A percentile compares a stretch with the other conserved stretches of the same genome.
Evolutionary conservation across 2,797 vertebrate genomes (phyloP).

Genomic region (Scolopax rusticola): DNA sequence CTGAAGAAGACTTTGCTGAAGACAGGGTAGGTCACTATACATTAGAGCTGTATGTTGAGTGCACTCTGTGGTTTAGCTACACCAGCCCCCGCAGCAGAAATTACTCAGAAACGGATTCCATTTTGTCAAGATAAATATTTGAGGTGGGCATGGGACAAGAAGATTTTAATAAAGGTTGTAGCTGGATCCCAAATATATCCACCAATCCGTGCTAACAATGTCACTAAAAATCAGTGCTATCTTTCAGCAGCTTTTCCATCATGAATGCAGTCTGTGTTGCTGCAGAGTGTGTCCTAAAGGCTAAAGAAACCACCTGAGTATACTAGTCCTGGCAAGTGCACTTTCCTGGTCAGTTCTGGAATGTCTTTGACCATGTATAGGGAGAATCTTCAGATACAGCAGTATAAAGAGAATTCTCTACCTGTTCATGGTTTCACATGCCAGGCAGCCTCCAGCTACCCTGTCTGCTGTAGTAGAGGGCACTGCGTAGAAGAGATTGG

Average conservation of each 20-base stretch:
- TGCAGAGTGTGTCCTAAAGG: neutral
- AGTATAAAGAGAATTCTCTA: neutral
- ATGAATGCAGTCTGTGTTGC: neutral
- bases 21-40: neutral
- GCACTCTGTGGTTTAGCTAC: neutral
- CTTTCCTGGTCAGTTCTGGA: neutral
- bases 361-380: neutral
- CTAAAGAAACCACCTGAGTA: neutral
- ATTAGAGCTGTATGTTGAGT: neutral
- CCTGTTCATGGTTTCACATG: neutral
- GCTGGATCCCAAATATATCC: neutral
- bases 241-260: neutral
- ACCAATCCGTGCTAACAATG: neutral
- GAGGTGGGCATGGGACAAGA: neutral
- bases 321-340: neutral
- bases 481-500: neutral
- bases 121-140: neutral
- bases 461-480: neutral
- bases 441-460: neutral
- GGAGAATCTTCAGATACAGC: neutral
- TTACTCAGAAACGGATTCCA: neutral
- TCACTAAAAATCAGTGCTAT: neutral
- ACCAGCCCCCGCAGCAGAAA: neutral
- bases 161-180: neutral
- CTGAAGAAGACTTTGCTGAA: neutral